These are phyloP conservation scores for Botia almorhae DNA, from an alignment of 2,797 vertebrate genomes.

Conservation along the genomic window DNA sequence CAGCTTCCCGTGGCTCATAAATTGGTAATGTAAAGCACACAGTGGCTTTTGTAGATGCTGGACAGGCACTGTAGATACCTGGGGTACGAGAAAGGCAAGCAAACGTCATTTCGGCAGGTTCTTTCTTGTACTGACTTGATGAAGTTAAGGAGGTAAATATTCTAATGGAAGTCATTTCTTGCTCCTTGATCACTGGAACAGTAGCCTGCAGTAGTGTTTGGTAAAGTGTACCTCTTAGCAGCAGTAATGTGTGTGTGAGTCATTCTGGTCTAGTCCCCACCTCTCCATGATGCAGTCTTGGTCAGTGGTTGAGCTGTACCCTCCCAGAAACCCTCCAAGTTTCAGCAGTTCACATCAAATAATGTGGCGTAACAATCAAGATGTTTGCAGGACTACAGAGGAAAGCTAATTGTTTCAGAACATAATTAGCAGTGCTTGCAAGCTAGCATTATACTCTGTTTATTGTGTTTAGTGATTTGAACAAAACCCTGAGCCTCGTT, in stretches of 20 bases:
- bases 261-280: slow-evolving; percentile 44
- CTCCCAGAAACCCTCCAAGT: slow-evolving; percentile 9
- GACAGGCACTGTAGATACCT: slow-evolving; percentile 23
- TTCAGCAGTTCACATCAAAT: slow-evolving; percentile 14
- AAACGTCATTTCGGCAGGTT: slow-evolving; percentile 7
- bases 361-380: neutral
- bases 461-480: too few species aligned
- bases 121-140: slow-evolving; percentile 1
- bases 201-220: neutral
- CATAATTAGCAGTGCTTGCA: neutral
- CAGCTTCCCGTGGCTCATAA: slow-evolving; percentile 37
- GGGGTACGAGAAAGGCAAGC: slow-evolving; percentile 8
- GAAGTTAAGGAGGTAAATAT: neutral
- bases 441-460: neutral
- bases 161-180: slow-evolving; percentile 12
- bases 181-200: neutral
- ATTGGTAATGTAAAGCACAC: slow-evolving; percentile 52
- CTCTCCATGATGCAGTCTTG: slow-evolving; percentile 25
- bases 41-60: slow-evolving; percentile 25
- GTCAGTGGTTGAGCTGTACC: slow-evolving; percentile 13
- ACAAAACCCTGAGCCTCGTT: neutral
- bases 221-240: slow-evolving; percentile 32
- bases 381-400: neutral
- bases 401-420: neutral
- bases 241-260: slow-evolving; percentile 41